Evolutionary conservation across 2,888 invertebrate genomes (phyloP).

Genomic region (Pandemis cinnamomeana): DNA sequence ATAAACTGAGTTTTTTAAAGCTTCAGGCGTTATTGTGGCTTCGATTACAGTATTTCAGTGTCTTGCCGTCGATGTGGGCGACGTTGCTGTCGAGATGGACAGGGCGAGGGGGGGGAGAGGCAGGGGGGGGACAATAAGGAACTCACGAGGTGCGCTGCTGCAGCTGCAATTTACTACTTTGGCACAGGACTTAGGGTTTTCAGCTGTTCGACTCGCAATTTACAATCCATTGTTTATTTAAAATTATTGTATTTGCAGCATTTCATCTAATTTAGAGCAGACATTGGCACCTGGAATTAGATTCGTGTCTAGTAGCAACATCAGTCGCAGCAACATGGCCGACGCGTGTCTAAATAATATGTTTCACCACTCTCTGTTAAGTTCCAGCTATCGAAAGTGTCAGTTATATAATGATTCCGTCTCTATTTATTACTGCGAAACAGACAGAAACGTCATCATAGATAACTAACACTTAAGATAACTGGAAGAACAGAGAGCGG

Average conservation of each 20-base stretch:
- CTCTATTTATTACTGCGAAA: no score
- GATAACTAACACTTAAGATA: no score
- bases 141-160: conserved; percentile 16
- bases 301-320: no score
- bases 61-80: not conserved
- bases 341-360: no score
- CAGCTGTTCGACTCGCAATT: conserved; percentile 19
- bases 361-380: no score
- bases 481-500: no score
- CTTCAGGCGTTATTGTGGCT: not conserved
- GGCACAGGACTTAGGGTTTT: conserved; percentile 6
- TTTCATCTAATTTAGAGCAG: not conserved
- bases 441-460: no score
- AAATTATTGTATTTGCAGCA: not conserved
- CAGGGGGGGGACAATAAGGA: not conserved
- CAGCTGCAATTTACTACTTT: conserved; percentile 30
- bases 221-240: conserved; percentile 8
- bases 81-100: not conserved
- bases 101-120: not conserved
- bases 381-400: no score
- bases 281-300: not conserved
- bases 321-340: no score
- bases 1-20: not conserved
- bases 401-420: no score
- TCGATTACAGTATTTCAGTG: not conserved